Conservation (phyloP, 2,888 invertebrate genomes). For the Zele albiditarsus region DNA sequence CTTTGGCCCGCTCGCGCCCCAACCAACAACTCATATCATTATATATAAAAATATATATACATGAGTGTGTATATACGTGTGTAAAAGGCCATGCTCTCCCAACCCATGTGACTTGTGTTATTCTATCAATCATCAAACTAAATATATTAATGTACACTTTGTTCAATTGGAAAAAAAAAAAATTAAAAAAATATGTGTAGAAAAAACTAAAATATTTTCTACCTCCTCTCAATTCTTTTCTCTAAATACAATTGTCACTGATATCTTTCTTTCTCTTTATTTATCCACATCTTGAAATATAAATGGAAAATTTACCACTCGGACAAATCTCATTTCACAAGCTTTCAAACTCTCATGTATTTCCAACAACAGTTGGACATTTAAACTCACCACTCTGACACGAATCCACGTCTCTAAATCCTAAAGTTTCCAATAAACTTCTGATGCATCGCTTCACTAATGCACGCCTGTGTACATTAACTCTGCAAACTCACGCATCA, state of each 20-base stretch:
- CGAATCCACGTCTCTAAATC: background rate
- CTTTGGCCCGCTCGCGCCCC: slow-evolving; percentile 41
- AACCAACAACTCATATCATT: background rate
- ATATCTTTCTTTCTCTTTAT: background rate
- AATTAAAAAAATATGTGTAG: background rate
- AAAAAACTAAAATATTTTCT: background rate
- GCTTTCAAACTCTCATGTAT: background rate
- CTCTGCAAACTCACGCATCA: background rate
- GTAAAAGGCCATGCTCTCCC: background rate
- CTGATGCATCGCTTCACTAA: background rate
- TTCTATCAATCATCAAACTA: background rate
- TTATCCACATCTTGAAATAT: background rate
- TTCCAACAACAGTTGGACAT: background rate
- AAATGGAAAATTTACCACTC: background rate
- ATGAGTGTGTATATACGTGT: slow-evolving; percentile 6
- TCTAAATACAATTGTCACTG: background rate
- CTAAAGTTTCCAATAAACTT: background rate
- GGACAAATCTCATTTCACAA: background rate
- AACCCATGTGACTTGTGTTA: background rate
- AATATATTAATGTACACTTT: background rate
- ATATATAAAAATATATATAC: background rate
- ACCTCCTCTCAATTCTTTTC: background rate
- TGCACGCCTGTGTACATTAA: background rate
- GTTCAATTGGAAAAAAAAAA: background rate
- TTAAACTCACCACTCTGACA: slow-evolving; percentile 1